Evolutionary conservation across 2,797 vertebrate species (phyloP), one percentile per base, ranked within the genome.

Genomic region (Cyprinodon diabolis): DNA sequence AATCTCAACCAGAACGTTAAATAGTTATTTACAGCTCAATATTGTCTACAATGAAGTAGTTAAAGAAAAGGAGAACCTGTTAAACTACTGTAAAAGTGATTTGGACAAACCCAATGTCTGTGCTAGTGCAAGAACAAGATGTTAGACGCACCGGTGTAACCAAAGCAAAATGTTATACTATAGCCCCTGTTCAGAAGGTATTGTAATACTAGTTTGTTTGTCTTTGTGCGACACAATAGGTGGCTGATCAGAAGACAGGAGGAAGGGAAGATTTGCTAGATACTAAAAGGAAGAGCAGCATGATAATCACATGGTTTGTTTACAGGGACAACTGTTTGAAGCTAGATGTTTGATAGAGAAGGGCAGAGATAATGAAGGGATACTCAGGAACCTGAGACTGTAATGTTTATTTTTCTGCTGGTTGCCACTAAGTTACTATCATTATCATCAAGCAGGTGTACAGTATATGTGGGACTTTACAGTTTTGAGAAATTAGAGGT

Each of bases 251-350:
- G 72, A 90, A 67, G 70, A 47, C 35, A 7, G 13, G 30, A 74
- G 57, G 77, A 63, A 74, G 75, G 14, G 40, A 35, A 78, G 80
- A 85, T 72, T 55, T 9, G n/a, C 23, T 30, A 62, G 76, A 58
- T 40, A 72, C 2, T 0, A 43, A 77, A 78, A 78, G 76, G 82
- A 87, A 75, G 73, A 69, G 47, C 7, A 19, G 35, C 6, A 37
- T 1, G 78, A 88, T 84, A 87, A 86, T 69, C 35, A 45, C 78
- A 74, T n/a, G 52, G 79, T 86, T 82, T 89, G 81, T 85, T 83
- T 81, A 85, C 77, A 75, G 76, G 75, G 84, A 87, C 60, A 35
- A 58, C 30, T 3, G 49, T 4, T 19, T 40, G 19, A 75, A 78
- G 67, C 4, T 54, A 75, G 83, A 89, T 83, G 72, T 68, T 57